phyloP scores from a whole-genome alignment of 2,113 vertebrate genomes.

The Muntiacus muntjak region DNA sequence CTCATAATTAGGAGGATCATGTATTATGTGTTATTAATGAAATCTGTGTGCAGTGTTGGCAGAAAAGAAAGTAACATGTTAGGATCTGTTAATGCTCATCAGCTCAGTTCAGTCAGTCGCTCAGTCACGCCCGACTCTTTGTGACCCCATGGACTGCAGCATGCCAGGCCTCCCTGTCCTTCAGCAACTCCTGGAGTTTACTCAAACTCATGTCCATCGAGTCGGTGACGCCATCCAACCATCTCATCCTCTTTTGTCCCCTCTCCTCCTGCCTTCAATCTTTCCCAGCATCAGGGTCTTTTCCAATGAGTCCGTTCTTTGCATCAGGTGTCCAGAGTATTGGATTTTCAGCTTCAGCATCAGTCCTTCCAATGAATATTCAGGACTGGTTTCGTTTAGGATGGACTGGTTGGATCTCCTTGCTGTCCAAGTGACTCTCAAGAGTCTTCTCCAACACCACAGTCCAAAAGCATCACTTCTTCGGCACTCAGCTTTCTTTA shows the following conservation, averaged over 20 bases:
- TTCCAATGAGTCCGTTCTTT: not conserved
- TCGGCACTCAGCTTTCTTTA: not conserved
- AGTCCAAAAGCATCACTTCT: not conserved
- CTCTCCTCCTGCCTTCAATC: not conserved
- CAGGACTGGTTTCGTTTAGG: not conserved
- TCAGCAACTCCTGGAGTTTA: fast-evolving
- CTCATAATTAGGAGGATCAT: not conserved
- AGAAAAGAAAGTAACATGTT: not conserved
- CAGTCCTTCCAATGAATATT: not conserved
- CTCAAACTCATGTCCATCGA: not conserved
- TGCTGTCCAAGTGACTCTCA: not conserved
- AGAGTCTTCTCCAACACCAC: not conserved
- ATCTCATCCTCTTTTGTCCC: not conserved
- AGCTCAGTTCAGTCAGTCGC: not conserved
- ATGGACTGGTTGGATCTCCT: not conserved
- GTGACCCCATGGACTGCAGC: not conserved
- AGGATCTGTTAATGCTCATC: not conserved
- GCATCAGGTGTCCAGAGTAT: not conserved
- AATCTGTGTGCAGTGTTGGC: not conserved
- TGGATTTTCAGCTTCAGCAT: not conserved
- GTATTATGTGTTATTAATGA: not conserved
- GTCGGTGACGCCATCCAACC: not conserved
- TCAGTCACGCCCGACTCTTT: not conserved
- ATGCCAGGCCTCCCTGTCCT: not conserved
- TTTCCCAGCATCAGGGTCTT: not conserved